Evolutionary conservation across 2,113 vertebrate species (phyloP).

Genomic region (Cyprinodon variegatus): DNA sequence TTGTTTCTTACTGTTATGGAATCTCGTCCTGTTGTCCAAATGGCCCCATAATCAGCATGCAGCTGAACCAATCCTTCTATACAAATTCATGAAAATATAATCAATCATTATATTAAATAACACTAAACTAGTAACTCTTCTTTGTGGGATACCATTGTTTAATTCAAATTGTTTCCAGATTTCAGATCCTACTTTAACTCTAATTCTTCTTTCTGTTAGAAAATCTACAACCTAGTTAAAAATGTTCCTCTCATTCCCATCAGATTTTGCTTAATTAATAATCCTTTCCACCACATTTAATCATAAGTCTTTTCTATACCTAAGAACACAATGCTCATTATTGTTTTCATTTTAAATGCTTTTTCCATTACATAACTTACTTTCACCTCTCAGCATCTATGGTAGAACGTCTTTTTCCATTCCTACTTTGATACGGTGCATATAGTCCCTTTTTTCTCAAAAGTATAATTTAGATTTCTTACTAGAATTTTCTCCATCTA

Average conservation of each 20-base stretch:
- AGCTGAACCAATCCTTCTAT: not conserved
- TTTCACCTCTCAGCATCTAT: no score
- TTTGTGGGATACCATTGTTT: not conserved
- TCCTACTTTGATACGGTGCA: no score
- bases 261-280: not conserved
- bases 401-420: no score
- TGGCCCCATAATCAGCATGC: slow-evolving; percentile 1
- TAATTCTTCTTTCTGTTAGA: not conserved
- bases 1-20: not conserved
- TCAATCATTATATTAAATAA: not conserved
- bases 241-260: not conserved
- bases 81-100: not conserved
- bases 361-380: no score
- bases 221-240: not conserved
- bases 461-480: not conserved
- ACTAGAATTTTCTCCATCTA: not conserved
- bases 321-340: no score
- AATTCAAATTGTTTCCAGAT: not conserved
- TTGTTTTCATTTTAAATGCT: no score
- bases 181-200: not conserved
- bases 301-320: no score
- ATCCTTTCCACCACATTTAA: not conserved
- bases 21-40: not conserved
- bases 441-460: no score
- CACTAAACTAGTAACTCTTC: not conserved